Evolutionary conservation across 2,113 vertebrate species (phyloP), one percentile per base, ranked within the genome.

Genomic region (Heterotis niloticus): DNA sequence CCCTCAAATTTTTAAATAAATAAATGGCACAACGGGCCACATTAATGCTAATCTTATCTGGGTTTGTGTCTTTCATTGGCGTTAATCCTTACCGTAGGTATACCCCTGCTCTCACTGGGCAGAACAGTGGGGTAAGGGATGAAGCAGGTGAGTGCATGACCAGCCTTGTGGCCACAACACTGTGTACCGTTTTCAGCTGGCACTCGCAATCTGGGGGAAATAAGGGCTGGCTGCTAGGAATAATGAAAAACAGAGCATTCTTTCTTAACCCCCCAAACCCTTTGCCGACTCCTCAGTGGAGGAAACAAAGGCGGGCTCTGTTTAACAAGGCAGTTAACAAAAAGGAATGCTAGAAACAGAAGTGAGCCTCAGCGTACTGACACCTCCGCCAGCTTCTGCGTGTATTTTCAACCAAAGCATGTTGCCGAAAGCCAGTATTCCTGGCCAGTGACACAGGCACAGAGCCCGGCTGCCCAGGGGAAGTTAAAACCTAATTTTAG

Each of bases 201-300:
- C 13, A 20, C 20, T 11, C 59, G 10, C 59, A 20, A 62, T 20
- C 14, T 14, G 59, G 59, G 2, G 59, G 59, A 20, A 20, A 1
- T 71, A 71, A 52, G 68, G 20, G 59, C 10, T 52, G 52, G 44
- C 52, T 73, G 71, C 71, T 57, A n/a, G 52, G 54, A 26, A n/a
- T 73, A 73, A 73, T 73, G 51, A 73, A 73, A 73, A 54, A 44
- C 44, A 57, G 12, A 44, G 71, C n/a, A 73, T 44, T 44, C 34
- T 44, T 44, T 44, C 7, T 44, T 7, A 44, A 2, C 34, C 34
- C 34, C 34, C 34, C 34, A 2, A 52, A 24, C 17, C 10, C n/a
- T 44, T 73, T 73, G 26, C 26, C 56, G 24, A 26, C 11, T 54
- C 12, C n/a, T 28, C 5, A 0, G 69, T 52, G 20, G 69, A 13